These are phyloP conservation scores for Spheniscus mendiculus DNA, from an alignment of 2,113 vertebrate genomes.

Conservation along the genomic window DNA sequence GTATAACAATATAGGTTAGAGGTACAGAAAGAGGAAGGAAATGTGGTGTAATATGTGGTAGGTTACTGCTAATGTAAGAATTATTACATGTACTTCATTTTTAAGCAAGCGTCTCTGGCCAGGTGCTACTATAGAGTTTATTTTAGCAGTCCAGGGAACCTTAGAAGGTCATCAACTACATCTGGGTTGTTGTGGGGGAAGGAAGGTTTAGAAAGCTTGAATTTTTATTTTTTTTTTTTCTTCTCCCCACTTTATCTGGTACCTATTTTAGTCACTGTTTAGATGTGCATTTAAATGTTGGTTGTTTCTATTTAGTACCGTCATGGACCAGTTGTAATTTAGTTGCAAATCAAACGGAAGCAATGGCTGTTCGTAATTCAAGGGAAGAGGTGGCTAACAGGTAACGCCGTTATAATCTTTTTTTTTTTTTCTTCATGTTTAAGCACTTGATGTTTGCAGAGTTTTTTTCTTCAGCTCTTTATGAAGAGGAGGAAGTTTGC, in stretches of 20 bases:
- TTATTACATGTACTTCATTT: not conserved
- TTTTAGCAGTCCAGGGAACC: not conserved
- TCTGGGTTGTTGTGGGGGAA: not conserved
- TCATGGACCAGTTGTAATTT: slow-evolving; percentile 75
- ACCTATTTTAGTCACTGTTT: not conserved
- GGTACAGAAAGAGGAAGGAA: not conserved
- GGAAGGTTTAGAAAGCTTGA: not conserved
- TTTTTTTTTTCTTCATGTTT: not conserved
- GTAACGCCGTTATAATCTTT: slow-evolving; percentile 59
- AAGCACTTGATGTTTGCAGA: not conserved
- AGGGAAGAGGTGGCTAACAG: slow-evolving; percentile 85
- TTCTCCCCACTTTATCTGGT: not conserved
- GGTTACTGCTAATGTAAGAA: not conserved
- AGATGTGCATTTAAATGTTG: not conserved
- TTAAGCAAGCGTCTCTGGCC: not conserved
- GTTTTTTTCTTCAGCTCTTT: not conserved
- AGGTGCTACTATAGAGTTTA: not conserved
- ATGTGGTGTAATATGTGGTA: not conserved
- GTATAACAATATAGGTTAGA: not conserved
- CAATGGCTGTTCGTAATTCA: slow-evolving; percentile 57
- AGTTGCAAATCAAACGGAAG: slow-evolving; percentile 48
- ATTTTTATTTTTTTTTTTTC: not conserved
- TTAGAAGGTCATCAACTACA: not conserved
- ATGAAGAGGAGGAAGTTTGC: not conserved
- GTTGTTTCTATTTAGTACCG: slow-evolving; percentile 77